Percentiles rank a stretch among this genome's conserved stretches.
Evolutionary conservation across 2,113 vertebrate species (phyloP).

Genomic region (Argyrosomus japonicus): DNA sequence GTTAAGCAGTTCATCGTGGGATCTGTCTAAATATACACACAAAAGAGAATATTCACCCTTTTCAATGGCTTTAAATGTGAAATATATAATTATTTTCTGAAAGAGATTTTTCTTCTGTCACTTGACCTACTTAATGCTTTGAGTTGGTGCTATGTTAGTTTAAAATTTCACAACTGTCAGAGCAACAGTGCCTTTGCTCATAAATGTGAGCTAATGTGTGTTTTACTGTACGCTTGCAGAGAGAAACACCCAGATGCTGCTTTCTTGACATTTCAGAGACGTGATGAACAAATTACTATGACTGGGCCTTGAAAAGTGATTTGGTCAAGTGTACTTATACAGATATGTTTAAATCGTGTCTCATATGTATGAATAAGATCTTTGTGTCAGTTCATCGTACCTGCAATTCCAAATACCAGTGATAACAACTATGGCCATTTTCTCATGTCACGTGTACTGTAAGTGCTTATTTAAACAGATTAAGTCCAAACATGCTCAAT

Average conservation of each 20-base stretch:
- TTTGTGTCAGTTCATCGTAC: background rate
- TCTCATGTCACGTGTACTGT: background rate
- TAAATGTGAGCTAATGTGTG: background rate
- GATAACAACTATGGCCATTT: background rate
- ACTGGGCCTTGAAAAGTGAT: background rate
- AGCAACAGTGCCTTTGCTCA: background rate
- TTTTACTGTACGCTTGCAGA: background rate
- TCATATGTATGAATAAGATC: background rate
- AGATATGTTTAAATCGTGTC: background rate
- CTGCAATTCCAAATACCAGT: background rate
- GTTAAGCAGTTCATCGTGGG: slow-evolving; percentile 50
- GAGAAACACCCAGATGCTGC: background rate
- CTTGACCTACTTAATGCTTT: slow-evolving; percentile 63
- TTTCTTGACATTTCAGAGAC: background rate
- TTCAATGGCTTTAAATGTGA: slow-evolving; percentile 50
- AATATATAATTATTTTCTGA: slow-evolving; percentile 46
- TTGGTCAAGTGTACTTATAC: background rate
- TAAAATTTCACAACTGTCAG: slow-evolving; percentile 28
- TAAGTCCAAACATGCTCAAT: background rate
- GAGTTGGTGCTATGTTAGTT: slow-evolving; percentile 42
- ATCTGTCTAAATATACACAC: slow-evolving; percentile 56
- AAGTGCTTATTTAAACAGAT: background rate
- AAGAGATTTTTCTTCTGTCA: slow-evolving; percentile 34
- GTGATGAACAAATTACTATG: background rate
- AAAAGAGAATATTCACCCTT: slow-evolving; percentile 45